These are phyloP conservation scores for Ips typographus DNA, from an alignment of 1,140 invertebrate species.

Conservation along the genomic window DNA sequence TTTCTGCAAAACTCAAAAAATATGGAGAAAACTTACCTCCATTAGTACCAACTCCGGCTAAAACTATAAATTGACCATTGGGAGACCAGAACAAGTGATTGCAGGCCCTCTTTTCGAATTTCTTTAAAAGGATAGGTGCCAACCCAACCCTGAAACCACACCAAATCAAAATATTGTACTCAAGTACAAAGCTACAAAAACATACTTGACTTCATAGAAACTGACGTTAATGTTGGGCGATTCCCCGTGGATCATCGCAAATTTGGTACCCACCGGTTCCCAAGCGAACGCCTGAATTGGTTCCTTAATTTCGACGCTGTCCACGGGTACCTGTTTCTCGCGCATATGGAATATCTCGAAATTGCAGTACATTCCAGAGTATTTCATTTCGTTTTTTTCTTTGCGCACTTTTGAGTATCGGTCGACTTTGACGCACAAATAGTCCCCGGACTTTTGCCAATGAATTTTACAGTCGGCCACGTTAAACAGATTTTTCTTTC, in stretches of 20 bases:
- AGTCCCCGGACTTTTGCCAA: conserved; percentile 98
- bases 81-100: conserved; percentile 98
- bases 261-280: conserved; percentile 96
- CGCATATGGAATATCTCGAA: conserved; percentile 99
- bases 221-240: conserved; percentile 84
- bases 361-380: conserved; percentile 97
- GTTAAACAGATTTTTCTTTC: conserved; percentile 96
- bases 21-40: conserved; percentile 59
- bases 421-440: conserved; percentile 97
- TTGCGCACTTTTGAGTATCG: conserved; percentile 93
- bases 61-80: conserved; percentile 90
- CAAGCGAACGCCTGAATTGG: conserved; percentile 95
- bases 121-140: conserved; percentile 83
- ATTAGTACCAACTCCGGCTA: conserved; percentile 77
- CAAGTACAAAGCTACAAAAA: background rate
- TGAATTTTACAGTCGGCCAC: conserved; percentile 98
- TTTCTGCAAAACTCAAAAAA: too few relatives aligned
- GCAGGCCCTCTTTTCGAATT: conserved; percentile 87
- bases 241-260: conserved; percentile 95
- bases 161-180: conserved; percentile 6
- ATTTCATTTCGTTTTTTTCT: conserved; percentile 89
- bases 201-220: conserved; percentile 84
- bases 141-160: conserved; percentile 64
- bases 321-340: conserved; percentile 97
- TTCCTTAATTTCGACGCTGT: conserved; percentile 93